These are phyloP conservation scores for Lepeophtheirus salmonis DNA, from an alignment of 1,140 invertebrate genomes.

Conservation along the genomic window DNA sequence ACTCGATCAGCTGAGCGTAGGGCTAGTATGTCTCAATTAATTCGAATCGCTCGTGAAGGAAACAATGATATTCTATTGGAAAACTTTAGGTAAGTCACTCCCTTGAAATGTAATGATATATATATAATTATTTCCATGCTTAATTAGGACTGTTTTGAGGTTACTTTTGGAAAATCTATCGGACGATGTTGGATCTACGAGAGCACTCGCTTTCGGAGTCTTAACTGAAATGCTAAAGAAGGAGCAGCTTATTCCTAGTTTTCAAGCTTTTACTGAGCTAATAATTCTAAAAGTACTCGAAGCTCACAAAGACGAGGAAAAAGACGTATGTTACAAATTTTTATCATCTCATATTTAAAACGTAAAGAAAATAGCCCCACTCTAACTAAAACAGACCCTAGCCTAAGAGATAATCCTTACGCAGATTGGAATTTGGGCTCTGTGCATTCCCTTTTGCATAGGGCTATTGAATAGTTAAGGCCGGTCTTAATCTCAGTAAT, in stretches of 20 bases:
- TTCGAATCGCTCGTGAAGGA: conserved; percentile 31
- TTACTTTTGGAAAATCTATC: conserved; percentile 50
- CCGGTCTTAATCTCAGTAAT: too few relatives aligned
- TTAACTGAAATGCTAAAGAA: conserved; percentile 59
- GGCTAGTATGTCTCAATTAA: conserved; percentile 29
- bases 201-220: conserved; percentile 50
- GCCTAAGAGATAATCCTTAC: too few relatives aligned
- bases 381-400: too few relatives aligned
- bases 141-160: conserved; percentile 44
- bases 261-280: conserved; percentile 66
- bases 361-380: too few relatives aligned
- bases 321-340: conserved; percentile 39
- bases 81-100: conserved; percentile 29
- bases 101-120: not conserved
- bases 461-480: too few relatives aligned
- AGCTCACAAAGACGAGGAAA: conserved; percentile 52
- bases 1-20: conserved; percentile 27
- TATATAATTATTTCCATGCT: not conserved
- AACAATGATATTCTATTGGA: conserved; percentile 32
- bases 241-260: conserved; percentile 47
- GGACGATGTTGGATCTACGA: conserved; percentile 41
- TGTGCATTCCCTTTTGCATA: too few relatives aligned
- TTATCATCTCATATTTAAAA: conserved; percentile 17
- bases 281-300: conserved; percentile 67
- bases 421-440: too few relatives aligned